These are phyloP conservation scores for Cephalotes varians DNA, from an alignment of 2,888 invertebrate genomes.

Conservation along the genomic window DNA sequence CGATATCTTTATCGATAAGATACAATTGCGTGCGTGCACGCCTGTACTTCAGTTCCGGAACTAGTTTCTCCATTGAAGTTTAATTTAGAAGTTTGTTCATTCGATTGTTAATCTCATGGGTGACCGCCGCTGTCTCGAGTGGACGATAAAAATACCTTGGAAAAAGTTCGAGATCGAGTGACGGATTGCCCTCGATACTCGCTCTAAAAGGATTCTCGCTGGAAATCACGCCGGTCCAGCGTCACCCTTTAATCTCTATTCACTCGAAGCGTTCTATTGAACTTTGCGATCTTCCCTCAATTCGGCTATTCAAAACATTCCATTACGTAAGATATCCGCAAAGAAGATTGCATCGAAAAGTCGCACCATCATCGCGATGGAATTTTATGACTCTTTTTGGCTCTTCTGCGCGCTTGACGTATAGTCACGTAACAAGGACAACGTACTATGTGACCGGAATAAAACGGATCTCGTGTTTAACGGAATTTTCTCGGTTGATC, in stretches of 20 bases:
- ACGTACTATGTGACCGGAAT: constrained; percentile 32
- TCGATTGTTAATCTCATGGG: constrained; percentile 56
- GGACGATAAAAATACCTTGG: constrained; percentile 45
- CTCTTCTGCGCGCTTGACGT: neutral
- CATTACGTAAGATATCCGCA: constrained; percentile 42
- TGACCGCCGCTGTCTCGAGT: constrained; percentile 57
- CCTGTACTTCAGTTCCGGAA: neutral
- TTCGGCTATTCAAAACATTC: neutral
- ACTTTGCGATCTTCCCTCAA: constrained; percentile 30
- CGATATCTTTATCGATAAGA: neutral
- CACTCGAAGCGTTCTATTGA: constrained; percentile 60
- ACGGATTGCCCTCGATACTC: constrained; percentile 67
- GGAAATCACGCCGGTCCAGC: constrained; percentile 22
- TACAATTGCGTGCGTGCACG: neutral
- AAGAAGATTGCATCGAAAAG: constrained; percentile 59
- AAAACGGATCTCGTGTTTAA: constrained; percentile 25
- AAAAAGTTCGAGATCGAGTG: constrained; percentile 59
- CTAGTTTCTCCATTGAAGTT: neutral
- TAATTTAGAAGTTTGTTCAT: constrained; percentile 5
- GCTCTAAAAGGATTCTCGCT: constrained; percentile 16
- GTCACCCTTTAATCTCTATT: constrained; percentile 59
- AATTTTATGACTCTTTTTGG: constrained; percentile 51
- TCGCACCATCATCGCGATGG: constrained; percentile 57
- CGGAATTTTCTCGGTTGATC: constrained; percentile 21
- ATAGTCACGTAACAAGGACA: constrained; percentile 30